phyloP scores from a whole-genome alignment of 2,888 invertebrate genomes.

The Autographa pulchrina region DNA sequence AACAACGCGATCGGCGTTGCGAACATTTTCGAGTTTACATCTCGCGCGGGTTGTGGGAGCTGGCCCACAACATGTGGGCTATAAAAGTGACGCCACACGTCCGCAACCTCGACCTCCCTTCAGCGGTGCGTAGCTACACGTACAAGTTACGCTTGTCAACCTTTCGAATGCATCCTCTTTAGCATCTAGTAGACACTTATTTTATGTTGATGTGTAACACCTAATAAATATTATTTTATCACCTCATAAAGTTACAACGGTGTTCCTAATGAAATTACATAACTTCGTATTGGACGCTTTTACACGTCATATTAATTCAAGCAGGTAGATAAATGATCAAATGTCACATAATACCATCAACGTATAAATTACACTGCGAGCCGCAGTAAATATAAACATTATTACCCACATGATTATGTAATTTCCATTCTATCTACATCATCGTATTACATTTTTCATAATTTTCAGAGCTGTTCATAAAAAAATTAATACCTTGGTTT shows the following conservation, averaged over 20 bases:
- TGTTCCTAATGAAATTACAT: neutral
- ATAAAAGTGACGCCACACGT: conserved; percentile 78
- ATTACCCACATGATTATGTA: conserved; percentile 46
- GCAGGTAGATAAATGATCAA: conserved; percentile 6
- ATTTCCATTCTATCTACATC: conserved; percentile 61
- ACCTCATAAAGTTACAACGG: neutral
- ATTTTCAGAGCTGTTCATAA: conserved; percentile 70
- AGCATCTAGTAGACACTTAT: conserved; percentile 11
- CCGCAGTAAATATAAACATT: conserved; percentile 28
- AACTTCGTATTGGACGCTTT: neutral
- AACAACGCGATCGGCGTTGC: conserved; percentile 74
- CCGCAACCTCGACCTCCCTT: conserved; percentile 61
- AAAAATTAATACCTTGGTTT: conserved; percentile 73
- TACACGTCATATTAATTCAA: conserved; percentile 1
- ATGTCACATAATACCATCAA: conserved; percentile 12
- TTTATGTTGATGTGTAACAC: neutral
- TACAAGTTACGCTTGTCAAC: conserved; percentile 49
- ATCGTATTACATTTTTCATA: conserved; percentile 53
- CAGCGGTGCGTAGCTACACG: conserved; percentile 27
- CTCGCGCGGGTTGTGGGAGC: conserved; percentile 66
- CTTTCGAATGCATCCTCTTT: conserved; percentile 33
- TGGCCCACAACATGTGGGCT: conserved; percentile 76
- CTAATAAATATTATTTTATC: neutral
- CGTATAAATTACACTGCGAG: conserved; percentile 18
- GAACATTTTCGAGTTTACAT: conserved; percentile 83